Conservation (phyloP, 2,888 invertebrate genomes). For the Phyllotreta cruciferae region DNA sequence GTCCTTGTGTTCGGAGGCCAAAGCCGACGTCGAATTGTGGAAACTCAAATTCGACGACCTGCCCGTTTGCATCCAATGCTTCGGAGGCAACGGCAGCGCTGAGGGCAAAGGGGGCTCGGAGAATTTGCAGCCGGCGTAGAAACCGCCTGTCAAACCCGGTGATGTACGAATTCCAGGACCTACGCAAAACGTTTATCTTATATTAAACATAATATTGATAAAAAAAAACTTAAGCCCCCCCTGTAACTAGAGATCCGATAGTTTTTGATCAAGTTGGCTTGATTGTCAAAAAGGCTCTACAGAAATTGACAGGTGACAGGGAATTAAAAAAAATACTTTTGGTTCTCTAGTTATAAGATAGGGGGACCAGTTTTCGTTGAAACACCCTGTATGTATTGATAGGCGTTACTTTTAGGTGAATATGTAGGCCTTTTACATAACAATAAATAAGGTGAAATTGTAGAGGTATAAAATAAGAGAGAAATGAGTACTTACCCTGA, state of each 20-base stretch:
- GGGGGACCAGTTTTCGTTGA: background rate
- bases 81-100: conserved; percentile 74
- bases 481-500: conserved; percentile 23
- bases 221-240: too few species aligned
- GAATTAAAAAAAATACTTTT: too few species aligned
- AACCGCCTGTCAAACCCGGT: conserved; percentile 60
- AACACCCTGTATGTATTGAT: background rate
- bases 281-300: too few species aligned
- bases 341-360: too few species aligned
- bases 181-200: conserved; percentile 1
- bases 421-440: background rate
- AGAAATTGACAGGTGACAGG: too few species aligned
- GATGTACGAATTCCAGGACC: conserved; percentile 48
- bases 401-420: background rate
- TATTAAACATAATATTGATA: background rate
- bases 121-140: conserved; percentile 73
- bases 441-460: background rate
- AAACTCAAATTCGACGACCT: conserved; percentile 66
- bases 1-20: conserved; percentile 50
- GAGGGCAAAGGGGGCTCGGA: conserved; percentile 76
- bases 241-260: too few species aligned
- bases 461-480: background rate
- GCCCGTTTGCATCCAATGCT: conserved; percentile 73
- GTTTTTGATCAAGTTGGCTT: too few species aligned
- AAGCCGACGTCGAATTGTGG: conserved; percentile 33